A percentile compares a stretch with the other conserved stretches of the same genome.
Evolutionary conservation across 1,140 invertebrate genomes (phyloP).

Genomic region (Achroia grisella): DNA sequence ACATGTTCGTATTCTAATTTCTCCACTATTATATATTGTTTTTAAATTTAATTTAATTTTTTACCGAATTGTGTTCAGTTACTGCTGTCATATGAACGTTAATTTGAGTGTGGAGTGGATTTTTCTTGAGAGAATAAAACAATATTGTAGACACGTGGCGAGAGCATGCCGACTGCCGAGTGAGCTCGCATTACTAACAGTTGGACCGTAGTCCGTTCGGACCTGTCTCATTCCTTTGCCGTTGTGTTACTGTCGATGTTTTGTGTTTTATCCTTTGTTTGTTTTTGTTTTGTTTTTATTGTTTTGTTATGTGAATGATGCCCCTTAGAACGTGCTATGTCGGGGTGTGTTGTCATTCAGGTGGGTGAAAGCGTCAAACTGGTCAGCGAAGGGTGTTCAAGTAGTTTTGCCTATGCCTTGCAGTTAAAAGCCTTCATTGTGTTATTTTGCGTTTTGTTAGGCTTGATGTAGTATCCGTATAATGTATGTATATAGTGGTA

Average conservation of each 20-base stretch:
- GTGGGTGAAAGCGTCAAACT: slow-evolving; percentile 55
- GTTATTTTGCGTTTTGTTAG: slow-evolving; percentile 66
- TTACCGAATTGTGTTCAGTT: slow-evolving; percentile 57
- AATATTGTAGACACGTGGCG: slow-evolving; percentile 29
- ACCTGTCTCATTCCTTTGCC: slow-evolving; percentile 50
- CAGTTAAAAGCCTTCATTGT: slow-evolving; percentile 52
- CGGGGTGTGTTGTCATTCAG: slow-evolving; percentile 47
- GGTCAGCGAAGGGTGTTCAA: slow-evolving; percentile 31
- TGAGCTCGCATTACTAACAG: slow-evolving; percentile 54
- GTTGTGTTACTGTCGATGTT: slow-evolving; percentile 62
- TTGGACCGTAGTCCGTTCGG: slow-evolving; percentile 41
- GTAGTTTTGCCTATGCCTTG: slow-evolving; percentile 58
- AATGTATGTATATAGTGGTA: slow-evolving; percentile 47
- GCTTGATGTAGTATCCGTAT: slow-evolving; percentile 64
- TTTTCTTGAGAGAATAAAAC: slow-evolving; percentile 36
- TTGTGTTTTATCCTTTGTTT: slow-evolving; percentile 42
- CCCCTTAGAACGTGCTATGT: slow-evolving; percentile 39
- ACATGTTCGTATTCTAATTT: slow-evolving; percentile 20
- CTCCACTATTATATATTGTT: slow-evolving; percentile 37
- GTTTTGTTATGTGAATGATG: slow-evolving; percentile 52
- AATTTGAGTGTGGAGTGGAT: slow-evolving; percentile 71
- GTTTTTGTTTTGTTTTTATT: slow-evolving; percentile 35
- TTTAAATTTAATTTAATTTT: slow-evolving; percentile 39
- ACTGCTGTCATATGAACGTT: slow-evolving; percentile 52
- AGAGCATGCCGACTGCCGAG: slow-evolving; percentile 55